Conservation (phyloP, 2,888 invertebrate genomes). For the Eupithecia exiguata region DNA sequence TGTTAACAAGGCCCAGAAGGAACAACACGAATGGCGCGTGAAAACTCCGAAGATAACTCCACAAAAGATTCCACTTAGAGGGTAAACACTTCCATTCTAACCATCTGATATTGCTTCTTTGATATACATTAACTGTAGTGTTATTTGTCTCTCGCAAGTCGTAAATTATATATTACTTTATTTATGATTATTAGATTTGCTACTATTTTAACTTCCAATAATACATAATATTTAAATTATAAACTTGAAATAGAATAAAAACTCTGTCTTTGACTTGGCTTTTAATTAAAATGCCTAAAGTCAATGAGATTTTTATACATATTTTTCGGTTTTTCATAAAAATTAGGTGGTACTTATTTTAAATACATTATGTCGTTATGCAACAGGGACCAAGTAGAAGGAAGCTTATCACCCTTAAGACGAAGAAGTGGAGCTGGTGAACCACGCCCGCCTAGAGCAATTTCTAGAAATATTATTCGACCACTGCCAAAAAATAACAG, state of each 20-base stretch:
- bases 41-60: conserved; percentile 48
- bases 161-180: background rate
- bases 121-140: background rate
- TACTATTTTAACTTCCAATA: too few relatives aligned
- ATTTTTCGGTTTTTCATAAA: background rate
- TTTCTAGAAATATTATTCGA: conserved; percentile 43
- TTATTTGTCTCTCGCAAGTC: background rate
- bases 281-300: background rate
- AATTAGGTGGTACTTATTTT: background rate
- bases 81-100: conserved; percentile 42
- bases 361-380: background rate
- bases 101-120: background rate
- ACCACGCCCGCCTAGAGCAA: conserved; percentile 52
- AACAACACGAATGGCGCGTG: conserved; percentile 60
- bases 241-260: too few relatives aligned
- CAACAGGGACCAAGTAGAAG: conserved; percentile 47
- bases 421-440: conserved; percentile 68
- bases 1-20: conserved; percentile 63
- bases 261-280: background rate
- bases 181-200: background rate
- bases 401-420: conserved; percentile 46
- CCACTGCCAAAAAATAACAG: conserved; percentile 39
- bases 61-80: conserved; percentile 52
- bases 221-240: too few relatives aligned
- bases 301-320: background rate